These are phyloP conservation scores for Drosophila neocordata DNA, from an alignment of 1,140 invertebrate genomes.

Conservation along the genomic window DNA sequence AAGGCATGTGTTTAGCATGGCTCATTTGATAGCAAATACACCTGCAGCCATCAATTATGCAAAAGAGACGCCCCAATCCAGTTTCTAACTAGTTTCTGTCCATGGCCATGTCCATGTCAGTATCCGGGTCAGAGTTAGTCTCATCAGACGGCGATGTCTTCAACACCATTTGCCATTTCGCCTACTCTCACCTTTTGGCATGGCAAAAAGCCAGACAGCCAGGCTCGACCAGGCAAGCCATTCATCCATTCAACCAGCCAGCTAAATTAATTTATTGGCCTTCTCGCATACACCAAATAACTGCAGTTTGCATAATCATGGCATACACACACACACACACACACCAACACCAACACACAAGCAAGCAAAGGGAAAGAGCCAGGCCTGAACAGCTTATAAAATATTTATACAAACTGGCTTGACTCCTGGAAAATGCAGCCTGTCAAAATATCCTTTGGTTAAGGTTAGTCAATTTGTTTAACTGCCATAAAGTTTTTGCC, in stretches of 20 bases:
- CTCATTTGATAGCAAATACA: slow-evolving; percentile 79
- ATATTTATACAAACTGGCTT: slow-evolving; percentile 73
- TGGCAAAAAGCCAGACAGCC: slow-evolving; percentile 14
- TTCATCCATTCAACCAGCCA: slow-evolving; percentile 50
- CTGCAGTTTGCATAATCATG: slow-evolving; percentile 79
- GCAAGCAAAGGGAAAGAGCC: neutral
- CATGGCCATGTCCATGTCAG: slow-evolving; percentile 23
- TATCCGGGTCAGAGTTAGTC: slow-evolving; percentile 4
- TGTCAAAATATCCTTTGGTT: slow-evolving; percentile 19
- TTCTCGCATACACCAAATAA: slow-evolving; percentile 70
- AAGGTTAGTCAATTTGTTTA: slow-evolving; percentile 46
- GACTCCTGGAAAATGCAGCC: slow-evolving; percentile 47
- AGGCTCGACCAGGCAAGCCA: slow-evolving; percentile 27
- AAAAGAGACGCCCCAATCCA: slow-evolving; percentile 55
- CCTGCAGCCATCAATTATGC: slow-evolving; percentile 81
- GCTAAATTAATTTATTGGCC: slow-evolving; percentile 80
- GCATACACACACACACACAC: slow-evolving; percentile 29
- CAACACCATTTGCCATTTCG: slow-evolving; percentile 28
- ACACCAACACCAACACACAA: neutral
- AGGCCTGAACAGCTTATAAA: slow-evolving; percentile 56
- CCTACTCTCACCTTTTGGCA: slow-evolving; percentile 32
- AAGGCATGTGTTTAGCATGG: slow-evolving; percentile 80
- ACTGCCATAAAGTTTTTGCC: slow-evolving; percentile 25
- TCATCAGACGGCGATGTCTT: slow-evolving; percentile 20
- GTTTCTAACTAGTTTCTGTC: slow-evolving; percentile 18